Evolutionary conservation across 2,797 vertebrate species (phyloP), one percentile per base, ranked within the genome.

Genomic region (Alosa sapidissima): DNA sequence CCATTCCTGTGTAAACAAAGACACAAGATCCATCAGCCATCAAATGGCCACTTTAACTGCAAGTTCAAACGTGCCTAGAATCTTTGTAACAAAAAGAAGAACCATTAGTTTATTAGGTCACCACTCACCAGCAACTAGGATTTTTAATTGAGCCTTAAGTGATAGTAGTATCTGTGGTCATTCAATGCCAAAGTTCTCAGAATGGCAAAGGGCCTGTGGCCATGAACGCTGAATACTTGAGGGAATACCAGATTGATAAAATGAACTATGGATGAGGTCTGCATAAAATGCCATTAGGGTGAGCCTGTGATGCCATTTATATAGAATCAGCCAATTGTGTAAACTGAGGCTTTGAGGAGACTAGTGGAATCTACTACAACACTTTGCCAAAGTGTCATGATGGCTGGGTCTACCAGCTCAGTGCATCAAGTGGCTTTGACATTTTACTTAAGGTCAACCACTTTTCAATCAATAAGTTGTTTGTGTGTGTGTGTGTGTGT

Each of bases 1-100:
- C 95, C 95, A 96, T 47, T 90, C 88, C 95, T 96, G 87, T 28
- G 16, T n/a, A 51, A 81, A n/a, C 19, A 78, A 41, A 47, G 41
- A 36, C 54, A 41, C 41, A 81, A 14, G 48, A n/a, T 68, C 5
- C 68, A 75, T 47, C 16, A 0, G 16, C 33, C 6, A 5, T 45
- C 14, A 75, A 75, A 75, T 8, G 68, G 14, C 13, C 33, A 75
- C 2, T 36, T 68, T 11, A 33, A 62, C n/a, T 28, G 16, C n/a
- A 1, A 75, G 68, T 75, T 78, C 16, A 78, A 6, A 19, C 19
- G 7, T 78, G 41, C 19, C 36, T 78, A 78, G 41, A 21, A 78
- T 19, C 21, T 45, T 7, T 1, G 72, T 1, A 2, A 45, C 41
- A 14, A 14, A 75, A 75, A 41, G 2, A 10, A 16, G 36, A 41